Percentiles rank a stretch among this genome's conserved stretches.
Evolutionary conservation across 2,113 vertebrate species (phyloP).

Genomic region (Calyptommatus sinebrachiatus): DNA sequence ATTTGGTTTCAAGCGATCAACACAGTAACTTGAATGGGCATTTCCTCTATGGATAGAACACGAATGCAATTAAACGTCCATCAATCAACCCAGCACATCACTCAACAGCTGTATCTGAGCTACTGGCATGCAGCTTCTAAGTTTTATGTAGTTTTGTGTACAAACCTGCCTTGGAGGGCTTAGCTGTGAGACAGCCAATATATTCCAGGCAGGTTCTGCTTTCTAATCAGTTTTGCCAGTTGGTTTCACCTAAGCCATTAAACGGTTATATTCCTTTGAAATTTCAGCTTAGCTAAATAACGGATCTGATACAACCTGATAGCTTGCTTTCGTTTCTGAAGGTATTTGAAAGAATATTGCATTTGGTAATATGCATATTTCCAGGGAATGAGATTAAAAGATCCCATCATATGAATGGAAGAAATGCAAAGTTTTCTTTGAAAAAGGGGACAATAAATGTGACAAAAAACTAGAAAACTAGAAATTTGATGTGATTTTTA

Average conservation of each 20-base stretch:
- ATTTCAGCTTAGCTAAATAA: background rate
- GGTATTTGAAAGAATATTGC: background rate
- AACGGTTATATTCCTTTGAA: background rate
- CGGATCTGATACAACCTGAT: background rate
- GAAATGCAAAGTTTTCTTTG: too few species aligned
- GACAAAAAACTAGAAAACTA: background rate
- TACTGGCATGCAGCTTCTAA: background rate
- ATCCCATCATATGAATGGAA: background rate
- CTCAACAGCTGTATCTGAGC: background rate
- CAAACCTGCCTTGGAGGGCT: conserved; percentile 2
- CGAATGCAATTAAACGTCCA: conserved; percentile 26
- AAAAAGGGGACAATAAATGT: background rate
- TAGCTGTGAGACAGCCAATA: background rate
- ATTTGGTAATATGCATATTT: background rate
- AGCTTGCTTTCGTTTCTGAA: background rate
- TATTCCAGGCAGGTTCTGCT: background rate
- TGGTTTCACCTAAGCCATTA: background rate
- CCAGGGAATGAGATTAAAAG: background rate
- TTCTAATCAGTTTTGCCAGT: conserved; percentile 20
- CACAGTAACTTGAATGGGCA: background rate
- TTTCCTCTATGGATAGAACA: background rate
- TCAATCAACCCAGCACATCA: background rate
- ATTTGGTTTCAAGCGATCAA: background rate
- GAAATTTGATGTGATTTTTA: background rate
- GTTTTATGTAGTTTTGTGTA: conserved; percentile 31